A percentile compares a stretch with the other conserved stretches of the same genome.
These are phyloP conservation scores for Leucoraja erinaceus DNA, from an alignment of 2,113 vertebrate species.

Conservation along the genomic window DNA sequence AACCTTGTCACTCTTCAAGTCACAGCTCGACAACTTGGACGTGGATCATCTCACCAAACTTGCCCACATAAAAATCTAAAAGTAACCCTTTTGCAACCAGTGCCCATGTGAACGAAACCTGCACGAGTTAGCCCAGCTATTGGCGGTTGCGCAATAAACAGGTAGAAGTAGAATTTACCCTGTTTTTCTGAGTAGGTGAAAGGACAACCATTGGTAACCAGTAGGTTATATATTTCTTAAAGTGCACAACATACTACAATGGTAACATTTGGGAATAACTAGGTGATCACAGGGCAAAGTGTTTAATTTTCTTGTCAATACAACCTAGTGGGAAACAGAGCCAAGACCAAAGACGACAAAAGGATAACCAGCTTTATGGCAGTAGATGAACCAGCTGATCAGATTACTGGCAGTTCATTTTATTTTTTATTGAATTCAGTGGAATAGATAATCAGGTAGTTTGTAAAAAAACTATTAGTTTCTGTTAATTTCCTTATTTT, in stretches of 20 bases:
- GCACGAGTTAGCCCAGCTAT: no score
- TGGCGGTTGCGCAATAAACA: no score
- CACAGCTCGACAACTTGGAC: no score
- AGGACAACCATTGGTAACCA: not conserved
- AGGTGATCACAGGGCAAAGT: not conserved
- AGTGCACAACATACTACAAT: not conserved
- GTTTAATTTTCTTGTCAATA: not conserved
- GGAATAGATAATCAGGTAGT: not conserved
- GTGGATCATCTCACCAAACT: no score
- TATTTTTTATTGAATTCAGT: not conserved
- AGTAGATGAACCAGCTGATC: not conserved
- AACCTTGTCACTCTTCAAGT: no score
- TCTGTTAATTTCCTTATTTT: no score
- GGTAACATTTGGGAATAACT: not conserved
- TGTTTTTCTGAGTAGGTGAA: not conserved
- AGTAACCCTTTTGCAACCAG: no score
- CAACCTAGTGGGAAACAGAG: not conserved
- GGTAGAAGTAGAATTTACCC: not conserved
- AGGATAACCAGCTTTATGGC: not conserved
- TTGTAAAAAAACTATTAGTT: not conserved
- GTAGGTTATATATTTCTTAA: not conserved
- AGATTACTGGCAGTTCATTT: not conserved
- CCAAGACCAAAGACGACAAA: not conserved
- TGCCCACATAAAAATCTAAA: no score
- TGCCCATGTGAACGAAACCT: no score